Percentiles rank a stretch among this genome's conserved stretches.
These are phyloP conservation scores for Bembecia ichneumoniformis DNA, from an alignment of 2,888 invertebrate species.

Conservation along the genomic window DNA sequence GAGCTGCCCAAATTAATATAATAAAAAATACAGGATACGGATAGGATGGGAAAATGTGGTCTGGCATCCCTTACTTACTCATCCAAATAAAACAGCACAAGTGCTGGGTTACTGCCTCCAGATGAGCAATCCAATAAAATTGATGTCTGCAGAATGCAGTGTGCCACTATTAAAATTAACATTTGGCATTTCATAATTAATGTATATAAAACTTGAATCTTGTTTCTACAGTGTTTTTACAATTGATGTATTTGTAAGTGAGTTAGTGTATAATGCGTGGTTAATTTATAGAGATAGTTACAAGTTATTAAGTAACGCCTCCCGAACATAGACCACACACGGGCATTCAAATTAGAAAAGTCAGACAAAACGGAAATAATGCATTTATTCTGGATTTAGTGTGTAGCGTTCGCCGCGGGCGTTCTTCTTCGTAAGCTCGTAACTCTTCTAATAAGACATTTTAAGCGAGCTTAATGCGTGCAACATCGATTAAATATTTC, in stretches of 20 bases:
- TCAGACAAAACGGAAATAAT: conserved; percentile 59
- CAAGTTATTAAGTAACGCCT: conserved; percentile 44
- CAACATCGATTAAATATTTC: conserved; percentile 53
- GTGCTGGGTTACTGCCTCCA: too few relatives aligned
- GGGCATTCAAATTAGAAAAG: conserved; percentile 57
- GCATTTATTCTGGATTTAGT: conserved; percentile 54
- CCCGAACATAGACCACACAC: conserved; percentile 59
- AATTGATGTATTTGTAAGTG: too few relatives aligned
- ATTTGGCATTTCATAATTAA: too few relatives aligned
- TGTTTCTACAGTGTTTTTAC: too few relatives aligned
- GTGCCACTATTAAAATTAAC: not conserved
- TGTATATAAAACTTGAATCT: too few relatives aligned
- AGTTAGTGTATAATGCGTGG: conserved; percentile 2
- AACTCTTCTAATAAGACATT: conserved; percentile 63
- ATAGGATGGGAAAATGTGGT: too few relatives aligned
- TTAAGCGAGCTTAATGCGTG: conserved; percentile 53
- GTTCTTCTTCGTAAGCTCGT: conserved; percentile 55
- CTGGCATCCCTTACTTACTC: too few relatives aligned
- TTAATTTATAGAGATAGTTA: conserved; percentile 41
- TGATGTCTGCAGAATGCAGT: not conserved
- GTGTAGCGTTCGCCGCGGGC: conserved; percentile 52
- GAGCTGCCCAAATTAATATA: too few relatives aligned
- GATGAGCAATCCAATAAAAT: too few relatives aligned
- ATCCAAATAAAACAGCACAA: too few relatives aligned
- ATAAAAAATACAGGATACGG: too few relatives aligned